phyloP scores from a whole-genome alignment of 2,888 invertebrate genomes.

The Quadroppia sp. region DNA sequence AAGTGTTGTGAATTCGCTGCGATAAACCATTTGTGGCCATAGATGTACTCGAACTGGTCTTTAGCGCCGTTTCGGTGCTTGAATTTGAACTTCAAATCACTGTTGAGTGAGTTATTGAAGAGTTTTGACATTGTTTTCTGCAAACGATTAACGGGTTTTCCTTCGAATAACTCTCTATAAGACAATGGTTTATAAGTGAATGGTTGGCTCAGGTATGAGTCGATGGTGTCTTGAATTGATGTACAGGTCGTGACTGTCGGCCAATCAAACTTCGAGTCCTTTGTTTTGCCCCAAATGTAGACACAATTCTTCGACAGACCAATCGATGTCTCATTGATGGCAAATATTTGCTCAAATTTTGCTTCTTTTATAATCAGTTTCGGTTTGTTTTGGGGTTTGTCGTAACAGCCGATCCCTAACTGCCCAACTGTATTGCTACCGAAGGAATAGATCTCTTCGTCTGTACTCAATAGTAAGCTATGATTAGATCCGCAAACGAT shows the following conservation, averaged over 20 bases:
- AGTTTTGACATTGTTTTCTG: neutral
- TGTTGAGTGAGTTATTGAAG: neutral
- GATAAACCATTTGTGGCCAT: constrained; percentile 13
- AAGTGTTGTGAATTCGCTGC: neutral
- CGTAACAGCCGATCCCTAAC: neutral
- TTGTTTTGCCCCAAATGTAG: neutral
- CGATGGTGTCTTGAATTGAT: neutral
- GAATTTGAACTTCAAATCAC: constrained; percentile 9
- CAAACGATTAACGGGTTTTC: neutral
- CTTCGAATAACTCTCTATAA: neutral
- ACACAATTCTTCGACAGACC: neutral
- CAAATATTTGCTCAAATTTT: neutral
- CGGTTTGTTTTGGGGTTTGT: neutral
- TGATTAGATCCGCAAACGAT: neutral
- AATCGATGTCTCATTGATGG: neutral
- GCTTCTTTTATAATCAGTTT: neutral
- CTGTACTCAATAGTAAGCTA: neutral
- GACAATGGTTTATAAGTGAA: neutral
- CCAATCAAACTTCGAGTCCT: too few relatives aligned
- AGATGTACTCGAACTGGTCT: neutral
- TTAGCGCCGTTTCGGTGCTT: too few relatives aligned
- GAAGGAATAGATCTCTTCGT: neutral
- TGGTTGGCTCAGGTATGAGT: neutral
- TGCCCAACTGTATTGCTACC: neutral
- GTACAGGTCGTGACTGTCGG: too few relatives aligned